Percentiles rank a stretch among this genome's conserved stretches.
Conservation (phyloP, 2,888 invertebrate species). For the Spisula solida region DNA sequence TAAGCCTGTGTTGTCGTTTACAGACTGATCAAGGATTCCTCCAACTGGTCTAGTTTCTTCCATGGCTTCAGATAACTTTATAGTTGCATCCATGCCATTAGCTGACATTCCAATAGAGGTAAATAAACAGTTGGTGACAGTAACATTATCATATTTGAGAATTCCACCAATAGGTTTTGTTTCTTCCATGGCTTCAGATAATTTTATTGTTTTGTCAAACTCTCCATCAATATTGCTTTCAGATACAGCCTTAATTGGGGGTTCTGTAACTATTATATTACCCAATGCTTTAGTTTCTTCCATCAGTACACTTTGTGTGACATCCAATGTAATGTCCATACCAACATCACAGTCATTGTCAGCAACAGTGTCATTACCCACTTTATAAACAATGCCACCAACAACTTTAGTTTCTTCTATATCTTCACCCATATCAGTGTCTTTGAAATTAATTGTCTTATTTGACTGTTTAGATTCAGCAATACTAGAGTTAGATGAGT, state of each 20-base stretch:
- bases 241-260: not conserved
- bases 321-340: conserved; percentile 26
- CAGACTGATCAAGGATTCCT: conserved; percentile 34
- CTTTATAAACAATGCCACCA: conserved; percentile 49
- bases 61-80: conserved; percentile 12
- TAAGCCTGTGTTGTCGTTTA: not conserved
- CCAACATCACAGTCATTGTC: not conserved
- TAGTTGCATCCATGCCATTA: not conserved
- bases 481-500: not conserved
- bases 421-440: not conserved
- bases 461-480: conserved; percentile 3
- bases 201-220: not conserved
- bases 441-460: conserved; percentile 22
- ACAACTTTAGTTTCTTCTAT: conserved; percentile 46
- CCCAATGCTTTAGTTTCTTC: conserved; percentile 53
- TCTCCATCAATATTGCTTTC: not conserved
- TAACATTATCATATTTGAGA: conserved; percentile 38
- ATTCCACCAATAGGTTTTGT: conserved; percentile 55
- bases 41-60: conserved; percentile 50
- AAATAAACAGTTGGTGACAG: conserved; percentile 32
- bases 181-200: conserved; percentile 42
- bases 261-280: conserved; percentile 11
- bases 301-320: conserved; percentile 29
- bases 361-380: not conserved
- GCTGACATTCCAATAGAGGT: conserved; percentile 19